phyloP scores from a whole-genome alignment of 2,797 vertebrate species.

The Myotis pilosus region DNA sequence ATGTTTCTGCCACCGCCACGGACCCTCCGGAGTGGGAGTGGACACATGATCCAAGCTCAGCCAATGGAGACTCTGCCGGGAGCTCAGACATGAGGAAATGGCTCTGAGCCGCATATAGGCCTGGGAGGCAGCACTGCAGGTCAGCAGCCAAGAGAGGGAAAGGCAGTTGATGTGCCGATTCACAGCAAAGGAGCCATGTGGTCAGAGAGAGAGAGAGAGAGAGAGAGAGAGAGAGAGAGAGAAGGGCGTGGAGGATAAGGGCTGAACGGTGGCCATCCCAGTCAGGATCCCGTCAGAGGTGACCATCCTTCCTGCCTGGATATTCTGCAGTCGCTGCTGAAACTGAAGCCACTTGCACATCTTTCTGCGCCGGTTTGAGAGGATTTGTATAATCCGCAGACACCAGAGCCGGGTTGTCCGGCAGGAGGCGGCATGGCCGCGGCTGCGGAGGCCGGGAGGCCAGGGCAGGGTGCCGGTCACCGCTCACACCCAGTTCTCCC shows the following conservation, averaged over 20 bases:
- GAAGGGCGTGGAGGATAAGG: not conserved
- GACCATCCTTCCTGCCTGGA: not conserved
- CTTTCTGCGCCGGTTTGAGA: not conserved
- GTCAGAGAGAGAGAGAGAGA: not conserved
- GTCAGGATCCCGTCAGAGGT: no score
- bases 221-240: not conserved
- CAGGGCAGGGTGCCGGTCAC: no score
- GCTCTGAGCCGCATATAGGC: not conserved
- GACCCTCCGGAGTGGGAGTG: not conserved
- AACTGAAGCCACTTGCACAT: not conserved
- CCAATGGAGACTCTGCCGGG: not conserved
- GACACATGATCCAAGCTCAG: not conserved
- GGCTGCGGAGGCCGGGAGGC: not conserved
- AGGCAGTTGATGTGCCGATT: not conserved
- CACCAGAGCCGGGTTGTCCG: not conserved
- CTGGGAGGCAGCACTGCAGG: not conserved
- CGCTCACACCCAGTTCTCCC: not conserved
- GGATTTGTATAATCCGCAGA: not conserved
- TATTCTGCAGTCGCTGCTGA: not conserved
- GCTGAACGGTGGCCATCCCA: not conserved
- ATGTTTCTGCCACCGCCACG: not conserved
- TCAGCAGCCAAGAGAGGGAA: not conserved
- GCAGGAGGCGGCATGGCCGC: not conserved
- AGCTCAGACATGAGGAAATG: not conserved
- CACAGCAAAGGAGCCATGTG: not conserved